These are phyloP conservation scores for Muntiacus muntjak DNA, from an alignment of 2,113 vertebrate species.

Conservation along the genomic window DNA sequence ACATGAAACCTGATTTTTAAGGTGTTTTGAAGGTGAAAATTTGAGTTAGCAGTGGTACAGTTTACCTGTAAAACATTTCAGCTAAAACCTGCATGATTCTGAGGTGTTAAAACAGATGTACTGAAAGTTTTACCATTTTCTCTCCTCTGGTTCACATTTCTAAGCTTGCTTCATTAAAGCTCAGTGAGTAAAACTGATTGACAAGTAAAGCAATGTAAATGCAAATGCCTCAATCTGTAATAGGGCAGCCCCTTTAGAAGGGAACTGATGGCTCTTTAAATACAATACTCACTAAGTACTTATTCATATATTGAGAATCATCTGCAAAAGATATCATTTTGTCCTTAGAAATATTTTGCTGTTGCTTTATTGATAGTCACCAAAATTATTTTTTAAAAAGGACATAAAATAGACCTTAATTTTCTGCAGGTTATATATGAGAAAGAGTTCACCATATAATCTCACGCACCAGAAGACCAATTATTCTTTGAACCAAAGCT, in stretches of 20 bases:
- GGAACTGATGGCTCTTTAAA: slow-evolving; percentile 32
- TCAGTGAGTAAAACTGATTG: slow-evolving; percentile 41
- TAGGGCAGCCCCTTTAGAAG: background rate
- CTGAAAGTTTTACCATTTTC: background rate
- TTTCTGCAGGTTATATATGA: slow-evolving; percentile 29
- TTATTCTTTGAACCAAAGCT: slow-evolving; percentile 59
- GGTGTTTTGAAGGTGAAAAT: background rate
- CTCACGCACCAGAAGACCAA: slow-evolving; percentile 41
- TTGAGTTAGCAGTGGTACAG: background rate
- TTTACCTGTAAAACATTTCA: background rate
- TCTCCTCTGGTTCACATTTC: background rate
- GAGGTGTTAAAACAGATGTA: background rate
- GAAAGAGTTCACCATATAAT: slow-evolving; percentile 27
- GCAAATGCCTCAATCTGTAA: slow-evolving; percentile 34
- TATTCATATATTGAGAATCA: background rate
- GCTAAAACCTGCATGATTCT: background rate
- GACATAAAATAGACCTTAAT: slow-evolving; percentile 26
- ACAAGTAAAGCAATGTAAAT: slow-evolving; percentile 50
- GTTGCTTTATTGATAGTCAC: background rate
- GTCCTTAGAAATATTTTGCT: slow-evolving; percentile 16
- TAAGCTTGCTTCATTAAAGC: slow-evolving; percentile 44
- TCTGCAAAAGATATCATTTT: slow-evolving; percentile 25
- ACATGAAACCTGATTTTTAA: background rate
- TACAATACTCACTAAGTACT: background rate
- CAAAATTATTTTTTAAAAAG: slow-evolving; percentile 41